Percentiles rank a stretch among this genome's conserved stretches.
phyloP scores from a whole-genome alignment of 1,140 invertebrate genomes.

The Caerostris darwini region DNA sequence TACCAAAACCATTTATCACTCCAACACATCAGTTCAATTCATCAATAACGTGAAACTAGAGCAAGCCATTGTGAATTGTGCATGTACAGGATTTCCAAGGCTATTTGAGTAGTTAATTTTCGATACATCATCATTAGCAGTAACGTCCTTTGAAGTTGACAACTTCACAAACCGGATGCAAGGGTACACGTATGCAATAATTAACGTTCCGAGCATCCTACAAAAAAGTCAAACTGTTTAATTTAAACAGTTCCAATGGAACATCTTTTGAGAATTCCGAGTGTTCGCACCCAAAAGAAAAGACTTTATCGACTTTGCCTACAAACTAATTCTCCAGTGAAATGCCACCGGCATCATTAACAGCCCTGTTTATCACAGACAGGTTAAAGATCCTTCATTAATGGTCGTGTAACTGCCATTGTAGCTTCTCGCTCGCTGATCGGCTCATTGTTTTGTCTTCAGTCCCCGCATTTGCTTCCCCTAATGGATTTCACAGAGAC shows the following conservation, averaged over 20 bases:
- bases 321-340: slow-evolving; percentile 27
- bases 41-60: not conserved
- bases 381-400: slow-evolving; percentile 44
- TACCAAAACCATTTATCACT: not conserved
- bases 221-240: not conserved
- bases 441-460: slow-evolving; percentile 11
- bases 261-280: slow-evolving; percentile 23
- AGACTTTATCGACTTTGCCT: slow-evolving; percentile 23
- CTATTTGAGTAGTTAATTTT: not conserved
- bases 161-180: not conserved
- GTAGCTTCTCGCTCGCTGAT: not conserved
- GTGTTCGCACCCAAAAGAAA: not conserved
- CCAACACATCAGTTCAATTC: not conserved
- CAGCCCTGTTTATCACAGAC: not conserved
- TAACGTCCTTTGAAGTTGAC: not conserved
- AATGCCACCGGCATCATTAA: slow-evolving; percentile 32
- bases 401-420: slow-evolving; percentile 38
- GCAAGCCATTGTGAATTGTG: not conserved
- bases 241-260: not conserved
- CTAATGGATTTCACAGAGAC: not conserved
- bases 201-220: not conserved
- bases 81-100: not conserved
- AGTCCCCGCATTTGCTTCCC: not conserved
- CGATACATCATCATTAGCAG: slow-evolving; percentile 1
- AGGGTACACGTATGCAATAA: not conserved